These are phyloP conservation scores for Drosophila gaucha DNA, from an alignment of 2,888 invertebrate species.

Conservation along the genomic window DNA sequence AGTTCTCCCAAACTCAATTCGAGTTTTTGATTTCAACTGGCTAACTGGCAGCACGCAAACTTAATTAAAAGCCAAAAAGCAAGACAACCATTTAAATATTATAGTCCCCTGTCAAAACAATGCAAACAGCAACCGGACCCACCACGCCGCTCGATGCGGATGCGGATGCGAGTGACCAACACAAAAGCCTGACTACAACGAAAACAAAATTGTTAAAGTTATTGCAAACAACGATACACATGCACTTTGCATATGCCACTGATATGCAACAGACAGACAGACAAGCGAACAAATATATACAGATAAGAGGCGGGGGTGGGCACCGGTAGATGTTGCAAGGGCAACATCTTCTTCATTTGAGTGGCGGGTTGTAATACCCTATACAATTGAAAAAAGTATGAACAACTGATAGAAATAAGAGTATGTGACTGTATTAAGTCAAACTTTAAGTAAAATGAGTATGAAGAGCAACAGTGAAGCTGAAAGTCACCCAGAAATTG, in stretches of 20 bases:
- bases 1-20: slow-evolving; percentile 36
- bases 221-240: slow-evolving; percentile 35
- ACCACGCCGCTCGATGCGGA: not conserved
- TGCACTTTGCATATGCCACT: slow-evolving; percentile 46
- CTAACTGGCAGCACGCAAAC: slow-evolving; percentile 38
- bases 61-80: slow-evolving; percentile 62
- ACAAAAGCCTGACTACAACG: slow-evolving; percentile 21
- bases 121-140: slow-evolving; percentile 17
- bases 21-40: slow-evolving; percentile 31
- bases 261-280: slow-evolving; percentile 51
- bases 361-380: slow-evolving; percentile 18
- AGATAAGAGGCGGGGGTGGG: not conserved
- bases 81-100: slow-evolving; percentile 53
- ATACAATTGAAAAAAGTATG: not conserved
- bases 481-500: no score
- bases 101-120: slow-evolving; percentile 48
- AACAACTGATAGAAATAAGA: not conserved
- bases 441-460: no score
- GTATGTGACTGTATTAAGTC: not conserved
- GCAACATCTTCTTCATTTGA: slow-evolving; percentile 12
- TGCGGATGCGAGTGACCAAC: not conserved
- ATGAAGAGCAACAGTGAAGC: no score
- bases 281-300: slow-evolving; percentile 20
- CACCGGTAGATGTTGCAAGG: not conserved
- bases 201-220: slow-evolving; percentile 46